Evolutionary conservation across 2,113 vertebrate species (phyloP).

Genomic region (Bothrops jararaca): DNA sequence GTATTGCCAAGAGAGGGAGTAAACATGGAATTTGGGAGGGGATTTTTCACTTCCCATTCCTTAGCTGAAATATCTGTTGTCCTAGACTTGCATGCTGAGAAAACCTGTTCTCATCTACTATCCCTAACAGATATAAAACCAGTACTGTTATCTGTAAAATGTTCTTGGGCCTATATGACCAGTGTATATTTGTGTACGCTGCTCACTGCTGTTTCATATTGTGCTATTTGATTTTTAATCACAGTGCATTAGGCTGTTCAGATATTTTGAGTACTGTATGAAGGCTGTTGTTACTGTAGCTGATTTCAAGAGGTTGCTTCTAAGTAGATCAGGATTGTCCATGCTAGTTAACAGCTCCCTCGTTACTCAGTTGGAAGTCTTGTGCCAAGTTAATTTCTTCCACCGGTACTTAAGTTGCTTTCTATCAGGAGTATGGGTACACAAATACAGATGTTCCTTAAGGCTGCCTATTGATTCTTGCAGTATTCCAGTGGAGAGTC

Average conservation of each 20-base stretch:
- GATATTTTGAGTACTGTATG: background rate
- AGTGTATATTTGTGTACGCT: background rate
- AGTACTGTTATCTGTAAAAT: background rate
- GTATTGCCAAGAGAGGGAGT: background rate
- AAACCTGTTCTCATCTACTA: background rate
- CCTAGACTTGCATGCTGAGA: background rate
- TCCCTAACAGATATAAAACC: background rate
- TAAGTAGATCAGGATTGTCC: background rate
- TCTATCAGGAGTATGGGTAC: background rate
- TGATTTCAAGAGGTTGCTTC: background rate
- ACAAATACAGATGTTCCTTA: background rate
- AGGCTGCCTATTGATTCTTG: background rate
- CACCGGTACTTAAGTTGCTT: background rate
- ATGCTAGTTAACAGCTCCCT: background rate
- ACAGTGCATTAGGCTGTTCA: background rate
- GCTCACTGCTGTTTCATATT: background rate
- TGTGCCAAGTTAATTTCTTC: background rate
- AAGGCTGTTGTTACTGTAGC: background rate
- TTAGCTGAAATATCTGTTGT: background rate
- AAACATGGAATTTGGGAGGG: background rate
- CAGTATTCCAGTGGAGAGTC: background rate
- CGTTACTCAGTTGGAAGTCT: background rate
- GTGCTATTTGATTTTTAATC: background rate
- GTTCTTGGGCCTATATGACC: background rate
- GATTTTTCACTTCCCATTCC: background rate